Base-by-base conservation (phyloP, 2,888 invertebrate species). In the Cepaea hortensis region DNA sequence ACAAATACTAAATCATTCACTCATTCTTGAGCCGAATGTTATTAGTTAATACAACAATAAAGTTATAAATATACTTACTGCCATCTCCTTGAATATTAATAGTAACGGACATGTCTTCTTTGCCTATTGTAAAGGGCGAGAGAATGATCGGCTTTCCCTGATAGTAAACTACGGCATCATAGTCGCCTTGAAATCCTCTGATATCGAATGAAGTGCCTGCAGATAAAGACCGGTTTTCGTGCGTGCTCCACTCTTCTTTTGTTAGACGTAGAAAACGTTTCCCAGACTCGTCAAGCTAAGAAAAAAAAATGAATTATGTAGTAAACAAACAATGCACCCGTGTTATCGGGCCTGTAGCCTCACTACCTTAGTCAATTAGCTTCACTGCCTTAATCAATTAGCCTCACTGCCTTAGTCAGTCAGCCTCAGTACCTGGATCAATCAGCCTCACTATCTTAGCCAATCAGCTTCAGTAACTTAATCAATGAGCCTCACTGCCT, bases 231-330 rank as follows among this genome's bases (percentile, higher is more conserved):
- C 68, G 68, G 18, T 77, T 88, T 15, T 87, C 84, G 23, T 90
- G 84, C 6, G 90, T 90, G 73, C 87, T 89, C 90, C 90, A 90
- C 68, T 89, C 89, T 23, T 89, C 73, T 62, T 89, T 85, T 35
- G 87, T 82, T 46, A 90, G 86, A n/a, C 87, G 80, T 18, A 88
- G 65, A 75, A 86, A 90, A 23, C 89, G 79, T 61, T 85, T 61
- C 18, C 90, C 90, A 13, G 90, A 84, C 23, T 86, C 89, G 62
- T 88, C 85, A 13, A 89, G 80, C 90, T 91, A 80, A 46, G 79
- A 11, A 61, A 20, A 79, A 73, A 5, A 46, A 72, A 9, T 72
- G 5, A 23, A 6, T 6, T 5, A 7, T 35, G 72, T 72, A 6
- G n/a, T 23, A n/a, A 72, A 35, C 35, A 23, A 72, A n/a, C 6